Evolutionary conservation across 2,888 invertebrate species (phyloP), one percentile per base, ranked within the genome.

Genomic region (Ashinkailepas kermadecensis): DNA sequence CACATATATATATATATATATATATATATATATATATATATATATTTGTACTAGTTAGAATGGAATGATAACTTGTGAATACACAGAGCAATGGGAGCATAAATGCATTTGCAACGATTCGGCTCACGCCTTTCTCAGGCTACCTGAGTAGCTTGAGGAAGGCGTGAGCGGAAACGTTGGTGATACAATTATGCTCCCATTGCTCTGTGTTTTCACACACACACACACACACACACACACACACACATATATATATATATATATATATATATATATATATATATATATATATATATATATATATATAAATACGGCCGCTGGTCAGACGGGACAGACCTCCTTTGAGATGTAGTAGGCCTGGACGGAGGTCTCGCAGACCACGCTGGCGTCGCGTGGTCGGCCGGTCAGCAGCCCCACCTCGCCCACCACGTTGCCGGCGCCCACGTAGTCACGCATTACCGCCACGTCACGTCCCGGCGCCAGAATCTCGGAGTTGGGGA

Each of bases 361-460:
- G 0, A 90, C 90, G 0, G 90, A 89, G 0, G 91, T 90, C 83
- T 91, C 91, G 83, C 91, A 91, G 0, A 89, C 88, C 1, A 90
- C 90, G 0, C 89, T 90, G 84, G 91, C 90, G 83, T 89, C 89
- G 84, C 91, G 89, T 0, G 90, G 89, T 13, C 90, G 88, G 59
- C 88, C 89, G 0, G 91, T 91, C 23, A 92, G 86, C 0, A 90
- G 89, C 82, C 91, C 90, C 62, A 91, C 86, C 62, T 91, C 91
- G 0, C 92, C 92, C 39, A 92, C 87, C 13, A 91, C 90, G 81
- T 90, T 91, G 2, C 91, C 92, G 0, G 91, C 89, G 2, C 90
- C 90, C 21, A 91, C 88, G 84, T 89, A 91, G 84, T 91, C 91
- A 80, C 88, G 88, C 59, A 88, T 87, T 0, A 88, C 88, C 7